Evolutionary conservation across 2,888 invertebrate species (phyloP).

Genomic region (Dasypogon diadema): DNA sequence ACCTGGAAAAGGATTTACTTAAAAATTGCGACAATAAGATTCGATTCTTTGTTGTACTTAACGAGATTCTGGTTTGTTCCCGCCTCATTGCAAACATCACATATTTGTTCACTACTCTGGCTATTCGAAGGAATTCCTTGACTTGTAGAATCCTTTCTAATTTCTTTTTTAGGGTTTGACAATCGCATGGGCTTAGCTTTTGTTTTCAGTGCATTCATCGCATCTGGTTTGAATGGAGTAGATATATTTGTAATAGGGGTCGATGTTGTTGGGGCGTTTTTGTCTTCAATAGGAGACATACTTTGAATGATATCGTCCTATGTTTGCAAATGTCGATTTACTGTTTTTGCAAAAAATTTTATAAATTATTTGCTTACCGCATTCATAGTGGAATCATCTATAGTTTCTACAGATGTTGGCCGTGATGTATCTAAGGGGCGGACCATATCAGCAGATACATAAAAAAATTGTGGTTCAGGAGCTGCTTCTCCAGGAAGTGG

Average conservation of each 20-base stretch:
- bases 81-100: conserved; percentile 32
- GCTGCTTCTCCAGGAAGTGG: conserved; percentile 74
- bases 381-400: conserved; percentile 63
- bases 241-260: conserved; percentile 42
- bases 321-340: background rate
- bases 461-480: conserved; percentile 84
- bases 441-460: conserved; percentile 75
- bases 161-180: conserved; percentile 48
- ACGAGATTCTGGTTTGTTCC: conserved; percentile 56
- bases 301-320: conserved; percentile 52
- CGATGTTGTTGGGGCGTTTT: conserved; percentile 38
- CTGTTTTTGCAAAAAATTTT: background rate
- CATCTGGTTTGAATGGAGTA: background rate
- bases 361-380: conserved; percentile 39
- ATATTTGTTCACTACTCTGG: conserved; percentile 33
- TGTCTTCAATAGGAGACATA: conserved; percentile 40
- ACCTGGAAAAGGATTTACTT: conserved; percentile 71
- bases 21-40: conserved; percentile 51
- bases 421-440: conserved; percentile 66
- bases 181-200: conserved; percentile 2
- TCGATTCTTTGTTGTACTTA: conserved; percentile 16
- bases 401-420: conserved; percentile 67
- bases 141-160: conserved; percentile 46
- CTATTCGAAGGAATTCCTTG: background rate
- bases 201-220: background rate